Percentiles rank a stretch among this genome's conserved stretches.
Conservation (phyloP, 2,888 invertebrate species). For the Caenorhabditis wallacei region DNA sequence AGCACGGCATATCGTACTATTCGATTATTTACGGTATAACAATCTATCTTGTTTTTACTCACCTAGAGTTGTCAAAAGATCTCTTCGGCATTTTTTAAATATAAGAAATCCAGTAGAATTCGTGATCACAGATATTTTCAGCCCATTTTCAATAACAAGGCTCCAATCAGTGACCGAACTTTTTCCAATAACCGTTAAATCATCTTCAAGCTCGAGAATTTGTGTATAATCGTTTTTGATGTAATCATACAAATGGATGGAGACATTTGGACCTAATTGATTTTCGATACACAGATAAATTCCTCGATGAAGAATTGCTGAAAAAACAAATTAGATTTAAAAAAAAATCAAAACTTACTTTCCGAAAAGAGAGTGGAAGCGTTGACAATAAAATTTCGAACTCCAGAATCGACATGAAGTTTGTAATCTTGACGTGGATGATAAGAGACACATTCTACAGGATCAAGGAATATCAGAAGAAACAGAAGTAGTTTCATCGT, state of each 20-base stretch:
- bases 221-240: background rate
- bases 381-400: background rate
- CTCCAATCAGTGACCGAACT: background rate
- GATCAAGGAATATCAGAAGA: background rate
- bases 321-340: background rate
- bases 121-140: background rate
- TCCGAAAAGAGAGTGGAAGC: background rate
- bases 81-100: conserved; percentile 17
- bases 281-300: conserved; percentile 20
- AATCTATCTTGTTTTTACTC: background rate
- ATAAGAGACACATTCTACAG: background rate
- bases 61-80: conserved; percentile 4
- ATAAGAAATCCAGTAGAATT: background rate
- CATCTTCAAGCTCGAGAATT: background rate
- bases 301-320: conserved; percentile 1
- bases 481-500: background rate
- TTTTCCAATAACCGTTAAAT: background rate
- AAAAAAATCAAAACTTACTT: conserved; percentile 1
- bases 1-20: too few species aligned
- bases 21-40: too few species aligned
- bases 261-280: background rate
- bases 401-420: background rate
- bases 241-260: background rate
- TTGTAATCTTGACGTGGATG: conserved; percentile 16
- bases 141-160: background rate